Evolutionary conservation across 2,888 invertebrate genomes (phyloP).

Genomic region (Sminthurides aquaticus): DNA sequence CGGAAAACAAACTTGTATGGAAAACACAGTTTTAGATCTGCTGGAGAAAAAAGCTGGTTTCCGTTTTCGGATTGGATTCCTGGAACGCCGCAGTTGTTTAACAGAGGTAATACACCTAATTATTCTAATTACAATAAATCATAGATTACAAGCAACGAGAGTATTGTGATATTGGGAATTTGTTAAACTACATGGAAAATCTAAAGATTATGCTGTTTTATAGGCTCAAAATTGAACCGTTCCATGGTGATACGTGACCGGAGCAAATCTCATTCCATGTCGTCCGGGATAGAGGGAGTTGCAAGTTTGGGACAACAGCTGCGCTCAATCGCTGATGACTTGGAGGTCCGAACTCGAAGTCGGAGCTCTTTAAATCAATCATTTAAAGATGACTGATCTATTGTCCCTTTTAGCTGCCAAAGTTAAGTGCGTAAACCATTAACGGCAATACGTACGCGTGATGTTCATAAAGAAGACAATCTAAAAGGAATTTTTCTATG

Average conservation of each 20-base stretch:
- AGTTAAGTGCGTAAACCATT: neutral
- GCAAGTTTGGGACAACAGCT: neutral
- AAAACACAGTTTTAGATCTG: neutral
- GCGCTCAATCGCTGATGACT: neutral
- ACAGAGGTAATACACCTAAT: slow-evolving; percentile 2
- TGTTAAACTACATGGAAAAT: no score
- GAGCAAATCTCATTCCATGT: neutral
- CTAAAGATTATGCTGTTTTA: no score
- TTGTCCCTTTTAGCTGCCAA: neutral
- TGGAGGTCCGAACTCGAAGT: neutral
- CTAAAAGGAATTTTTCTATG: no score
- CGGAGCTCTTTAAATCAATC: neutral
- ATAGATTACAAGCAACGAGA: neutral
- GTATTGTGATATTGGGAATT: no score
- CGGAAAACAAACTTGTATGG: neutral
- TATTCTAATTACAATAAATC: neutral
- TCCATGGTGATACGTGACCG: neutral
- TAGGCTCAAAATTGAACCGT: slow-evolving; percentile 3
- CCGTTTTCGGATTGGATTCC: slow-evolving; percentile 4
- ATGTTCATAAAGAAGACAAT: no score
- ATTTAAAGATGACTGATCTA: neutral
- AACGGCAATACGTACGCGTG: no score
- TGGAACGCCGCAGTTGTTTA: neutral
- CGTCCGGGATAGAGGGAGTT: neutral
- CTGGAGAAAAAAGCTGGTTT: slow-evolving; percentile 3